phyloP scores from a whole-genome alignment of 30 jellyfish, hydroid and myxozoan species.

The Aurelia aurita region DNA sequence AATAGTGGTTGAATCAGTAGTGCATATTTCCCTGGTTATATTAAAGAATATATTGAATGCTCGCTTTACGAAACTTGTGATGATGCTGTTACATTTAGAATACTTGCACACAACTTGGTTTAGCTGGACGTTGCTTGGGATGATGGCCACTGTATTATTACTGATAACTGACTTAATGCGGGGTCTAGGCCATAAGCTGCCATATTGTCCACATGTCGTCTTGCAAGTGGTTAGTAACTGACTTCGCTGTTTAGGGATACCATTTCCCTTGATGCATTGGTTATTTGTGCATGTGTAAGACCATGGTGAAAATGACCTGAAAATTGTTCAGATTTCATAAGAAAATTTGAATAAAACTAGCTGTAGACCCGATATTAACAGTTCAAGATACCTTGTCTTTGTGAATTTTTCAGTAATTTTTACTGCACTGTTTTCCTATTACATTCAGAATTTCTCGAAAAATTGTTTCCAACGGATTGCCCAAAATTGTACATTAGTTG shows the following conservation, averaged over 20 bases:
- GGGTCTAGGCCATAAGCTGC: slow-evolving; percentile 89
- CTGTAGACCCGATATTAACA: too few species aligned
- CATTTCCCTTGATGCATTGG: slow-evolving; percentile 47
- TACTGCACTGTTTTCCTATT: too few species aligned
- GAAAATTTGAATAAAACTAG: too few species aligned
- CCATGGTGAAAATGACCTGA: slow-evolving; percentile 64
- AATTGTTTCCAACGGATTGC: too few species aligned
- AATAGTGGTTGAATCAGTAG: slow-evolving; percentile 3
- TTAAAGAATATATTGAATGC: slow-evolving; percentile 39
- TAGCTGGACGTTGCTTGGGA: slow-evolving; percentile 37
- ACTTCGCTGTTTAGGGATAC: slow-evolving; percentile 22
- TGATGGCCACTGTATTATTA: slow-evolving; percentile 26
- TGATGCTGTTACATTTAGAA: slow-evolving; percentile 8
- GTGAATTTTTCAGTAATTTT: too few species aligned
- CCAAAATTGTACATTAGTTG: too few species aligned
- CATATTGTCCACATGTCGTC: slow-evolving; percentile 74
- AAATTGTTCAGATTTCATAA: not conserved
- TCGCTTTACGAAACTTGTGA: not conserved
- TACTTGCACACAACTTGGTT: slow-evolving; percentile 11
- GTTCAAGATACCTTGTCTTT: too few species aligned
- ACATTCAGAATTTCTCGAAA: too few species aligned
- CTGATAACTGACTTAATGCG: slow-evolving; percentile 17
- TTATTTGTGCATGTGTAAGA: slow-evolving; percentile 44
- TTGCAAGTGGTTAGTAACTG: slow-evolving; percentile 71
- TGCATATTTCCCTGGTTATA: slow-evolving; percentile 23